A percentile compares a stretch with the other conserved stretches of the same genome.
phyloP scores from a whole-genome alignment of 2,888 invertebrate genomes.

The Agrochola litura region DNA sequence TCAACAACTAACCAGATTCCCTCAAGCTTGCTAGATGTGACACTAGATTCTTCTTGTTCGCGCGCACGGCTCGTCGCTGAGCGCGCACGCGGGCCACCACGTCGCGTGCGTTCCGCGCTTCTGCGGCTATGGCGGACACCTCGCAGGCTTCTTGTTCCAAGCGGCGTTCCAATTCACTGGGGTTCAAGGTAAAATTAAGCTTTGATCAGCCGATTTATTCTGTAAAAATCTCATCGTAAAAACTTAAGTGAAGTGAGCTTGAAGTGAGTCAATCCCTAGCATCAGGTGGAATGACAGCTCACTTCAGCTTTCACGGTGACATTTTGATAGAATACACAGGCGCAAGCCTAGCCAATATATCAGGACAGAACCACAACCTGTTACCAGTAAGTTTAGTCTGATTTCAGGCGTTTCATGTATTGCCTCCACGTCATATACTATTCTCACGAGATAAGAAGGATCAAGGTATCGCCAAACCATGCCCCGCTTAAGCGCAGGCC shows the following conservation, averaged over 20 bases:
- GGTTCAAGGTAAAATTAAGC: not conserved
- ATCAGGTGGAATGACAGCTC: not conserved
- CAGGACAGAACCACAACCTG: not conserved
- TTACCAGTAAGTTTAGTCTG: not conserved
- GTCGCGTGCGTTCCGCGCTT: slow-evolving; percentile 84
- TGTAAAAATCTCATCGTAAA: not conserved
- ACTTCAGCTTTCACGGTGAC: not conserved
- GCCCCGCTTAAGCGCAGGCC: too few species aligned
- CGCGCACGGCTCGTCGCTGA: slow-evolving; percentile 81
- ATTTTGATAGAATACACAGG: not conserved
- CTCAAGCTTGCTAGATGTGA: slow-evolving; percentile 76
- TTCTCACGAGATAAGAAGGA: not conserved
- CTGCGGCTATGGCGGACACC: slow-evolving; percentile 82
- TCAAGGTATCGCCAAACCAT: not conserved
- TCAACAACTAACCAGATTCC: slow-evolving; percentile 77
- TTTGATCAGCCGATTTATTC: not conserved
- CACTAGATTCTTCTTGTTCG: slow-evolving; percentile 74
- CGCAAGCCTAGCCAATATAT: not conserved
- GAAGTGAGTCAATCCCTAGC: not conserved
- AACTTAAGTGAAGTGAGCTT: not conserved
- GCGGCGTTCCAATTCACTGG: slow-evolving; percentile 82
- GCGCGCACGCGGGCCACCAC: slow-evolving; percentile 77
- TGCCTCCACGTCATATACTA: not conserved
- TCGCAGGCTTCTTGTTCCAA: slow-evolving; percentile 84
- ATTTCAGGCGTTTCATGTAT: not conserved